These are phyloP conservation scores for Temnothorax nylanderi DNA, from an alignment of 1,140 invertebrate genomes.

Conservation along the genomic window DNA sequence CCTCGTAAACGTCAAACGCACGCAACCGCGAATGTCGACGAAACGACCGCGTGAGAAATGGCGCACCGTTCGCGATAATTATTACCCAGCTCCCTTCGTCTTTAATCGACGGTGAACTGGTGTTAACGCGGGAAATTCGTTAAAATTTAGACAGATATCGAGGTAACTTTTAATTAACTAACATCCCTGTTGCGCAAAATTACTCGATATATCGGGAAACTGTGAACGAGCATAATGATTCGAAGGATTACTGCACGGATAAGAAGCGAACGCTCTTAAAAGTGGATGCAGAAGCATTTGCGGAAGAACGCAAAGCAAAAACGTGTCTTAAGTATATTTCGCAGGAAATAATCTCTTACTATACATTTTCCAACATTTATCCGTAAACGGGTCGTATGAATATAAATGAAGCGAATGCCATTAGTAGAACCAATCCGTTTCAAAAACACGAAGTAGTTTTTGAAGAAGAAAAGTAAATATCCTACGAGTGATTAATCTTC, in stretches of 20 bases:
- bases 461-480: not conserved
- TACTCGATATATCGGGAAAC: not conserved
- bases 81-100: not conserved
- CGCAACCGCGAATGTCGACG: not conserved
- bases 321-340: not conserved
- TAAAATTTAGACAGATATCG: not conserved
- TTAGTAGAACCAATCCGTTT: not conserved
- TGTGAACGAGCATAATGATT: not conserved
- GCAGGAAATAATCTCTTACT: not conserved
- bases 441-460: not conserved
- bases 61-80: conserved; percentile 33
- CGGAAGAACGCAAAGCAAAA: not conserved
- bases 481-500: not conserved
- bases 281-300: not conserved
- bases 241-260: not conserved
- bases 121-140: not conserved
- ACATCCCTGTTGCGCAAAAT: conserved; percentile 21
- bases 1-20: conserved; percentile 38
- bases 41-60: conserved; percentile 43
- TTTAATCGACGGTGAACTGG: not conserved
- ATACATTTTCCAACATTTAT: not conserved
- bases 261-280: not conserved
- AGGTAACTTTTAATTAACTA: conserved; percentile 37
- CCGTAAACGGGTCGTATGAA: not conserved
- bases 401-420: not conserved